phyloP scores from a whole-genome alignment of 2,113 vertebrate genomes.

The Benitochromis conjunctus region DNA sequence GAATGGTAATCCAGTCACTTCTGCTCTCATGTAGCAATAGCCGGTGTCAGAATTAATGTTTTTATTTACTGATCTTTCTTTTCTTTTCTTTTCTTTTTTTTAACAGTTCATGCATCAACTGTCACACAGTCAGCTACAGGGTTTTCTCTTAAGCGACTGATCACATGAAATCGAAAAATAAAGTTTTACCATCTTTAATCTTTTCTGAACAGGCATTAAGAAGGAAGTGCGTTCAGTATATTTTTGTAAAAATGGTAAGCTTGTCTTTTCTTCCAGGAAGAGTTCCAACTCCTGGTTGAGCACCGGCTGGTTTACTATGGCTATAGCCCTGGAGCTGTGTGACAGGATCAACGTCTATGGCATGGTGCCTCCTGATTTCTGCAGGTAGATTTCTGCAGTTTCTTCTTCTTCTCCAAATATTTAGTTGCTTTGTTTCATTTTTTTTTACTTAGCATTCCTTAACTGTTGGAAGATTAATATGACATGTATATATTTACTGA shows the following conservation, averaged over 20 bases:
- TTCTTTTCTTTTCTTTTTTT: background rate
- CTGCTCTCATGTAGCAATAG: background rate
- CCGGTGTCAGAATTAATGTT: background rate
- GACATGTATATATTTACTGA: background rate
- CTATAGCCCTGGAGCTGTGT: constrained; percentile 88
- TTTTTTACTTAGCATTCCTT: background rate
- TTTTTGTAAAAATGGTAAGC: background rate
- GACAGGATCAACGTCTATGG: constrained; percentile 89
- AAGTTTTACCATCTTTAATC: background rate
- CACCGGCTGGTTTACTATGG: constrained; percentile 97
- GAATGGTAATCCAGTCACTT: background rate
- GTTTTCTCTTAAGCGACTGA: background rate
- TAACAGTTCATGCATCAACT: background rate
- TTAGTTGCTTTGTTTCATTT: background rate
- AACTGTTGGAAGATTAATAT: background rate
- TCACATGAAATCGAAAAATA: background rate
- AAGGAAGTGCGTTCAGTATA: background rate
- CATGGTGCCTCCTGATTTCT: constrained; percentile 94
- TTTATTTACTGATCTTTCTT: background rate
- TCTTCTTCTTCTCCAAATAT: background rate
- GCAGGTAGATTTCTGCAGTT: constrained; percentile 75
- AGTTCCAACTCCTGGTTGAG: constrained; percentile 95
- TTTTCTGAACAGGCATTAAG: background rate
- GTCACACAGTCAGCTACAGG: background rate
- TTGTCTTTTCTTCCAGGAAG: constrained; percentile 77